These are phyloP conservation scores for Schlechtendalia chinensis DNA, from an alignment of 1,140 invertebrate species.

Conservation along the genomic window DNA sequence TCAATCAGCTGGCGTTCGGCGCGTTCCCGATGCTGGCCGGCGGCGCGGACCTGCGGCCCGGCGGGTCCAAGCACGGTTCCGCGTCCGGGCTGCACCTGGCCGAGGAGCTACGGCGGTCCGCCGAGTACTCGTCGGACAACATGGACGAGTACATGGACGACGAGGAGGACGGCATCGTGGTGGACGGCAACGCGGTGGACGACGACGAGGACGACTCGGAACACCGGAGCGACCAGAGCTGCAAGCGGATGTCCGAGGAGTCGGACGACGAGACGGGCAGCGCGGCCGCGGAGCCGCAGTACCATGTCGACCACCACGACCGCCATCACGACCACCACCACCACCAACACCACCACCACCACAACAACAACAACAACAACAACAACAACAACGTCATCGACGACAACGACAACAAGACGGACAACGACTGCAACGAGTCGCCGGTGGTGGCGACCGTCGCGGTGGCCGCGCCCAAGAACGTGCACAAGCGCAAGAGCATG, in stretches of 20 bases:
- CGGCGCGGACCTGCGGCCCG: slow-evolving; percentile 63
- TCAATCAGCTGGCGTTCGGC: slow-evolving; percentile 70
- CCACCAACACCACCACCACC: too few relatives aligned
- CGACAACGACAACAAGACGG: slow-evolving; percentile 66
- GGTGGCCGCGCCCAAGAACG: slow-evolving; percentile 54
- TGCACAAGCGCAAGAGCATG: slow-evolving; percentile 83
- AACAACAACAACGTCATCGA: too few relatives aligned
- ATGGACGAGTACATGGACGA: slow-evolving; percentile 60
- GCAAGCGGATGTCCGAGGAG: slow-evolving; percentile 69
- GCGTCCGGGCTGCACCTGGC: slow-evolving; percentile 71
- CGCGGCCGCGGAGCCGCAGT: slow-evolving; percentile 69
- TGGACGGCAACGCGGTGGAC: slow-evolving; percentile 65
- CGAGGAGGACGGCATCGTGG: slow-evolving; percentile 64
- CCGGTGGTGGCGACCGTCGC: slow-evolving; percentile 57
- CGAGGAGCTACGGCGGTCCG: slow-evolving; percentile 54
- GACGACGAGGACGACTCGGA: slow-evolving; percentile 64
- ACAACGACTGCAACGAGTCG: slow-evolving; percentile 61
- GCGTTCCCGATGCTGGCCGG: slow-evolving; percentile 71
- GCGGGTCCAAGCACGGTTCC: slow-evolving; percentile 68
- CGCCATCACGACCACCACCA: too few relatives aligned
- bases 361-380: slow-evolving; percentile 65
- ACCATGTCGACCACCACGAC: slow-evolving; percentile 58
- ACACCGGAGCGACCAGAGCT: slow-evolving; percentile 56
- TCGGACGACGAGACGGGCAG: slow-evolving; percentile 68
- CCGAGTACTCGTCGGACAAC: slow-evolving; percentile 52